Percentiles rank a stretch among this genome's conserved stretches.
Conservation (phyloP, 2,888 invertebrate genomes). For the Cotesia congregata region DNA sequence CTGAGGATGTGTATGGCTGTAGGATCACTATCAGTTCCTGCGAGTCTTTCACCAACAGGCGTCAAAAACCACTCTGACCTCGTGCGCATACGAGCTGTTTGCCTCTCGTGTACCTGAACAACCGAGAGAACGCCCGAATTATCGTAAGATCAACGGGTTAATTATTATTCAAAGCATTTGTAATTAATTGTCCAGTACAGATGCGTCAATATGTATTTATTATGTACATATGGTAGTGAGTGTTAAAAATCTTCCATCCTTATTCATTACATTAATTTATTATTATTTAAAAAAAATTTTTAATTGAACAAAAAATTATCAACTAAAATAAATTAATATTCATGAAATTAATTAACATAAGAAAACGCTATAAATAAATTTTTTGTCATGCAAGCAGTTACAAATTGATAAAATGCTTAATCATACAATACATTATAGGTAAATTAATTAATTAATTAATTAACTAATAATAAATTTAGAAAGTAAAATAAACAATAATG, state of each 20-base stretch:
- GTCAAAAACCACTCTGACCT: constrained; percentile 98
- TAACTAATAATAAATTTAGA: not conserved
- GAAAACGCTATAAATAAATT: constrained; percentile 23
- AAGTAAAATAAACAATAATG: constrained; percentile 25
- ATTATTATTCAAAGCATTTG: constrained; percentile 3
- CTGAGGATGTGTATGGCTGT: constrained; percentile 69
- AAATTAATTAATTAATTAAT: constrained; percentile 2
- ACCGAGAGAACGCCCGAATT: constrained; percentile 40
- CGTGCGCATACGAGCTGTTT: constrained; percentile 96
- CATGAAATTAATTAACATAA: not conserved
- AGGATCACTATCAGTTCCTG: constrained; percentile 71
- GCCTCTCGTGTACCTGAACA: constrained; percentile 90
- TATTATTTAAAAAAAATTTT: constrained; percentile 32
- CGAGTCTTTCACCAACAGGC: constrained; percentile 74
- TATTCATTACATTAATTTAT: constrained; percentile 44
- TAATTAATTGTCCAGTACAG: constrained; percentile 41
- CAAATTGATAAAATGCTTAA: constrained; percentile 12
- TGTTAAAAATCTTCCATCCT: constrained; percentile 36
- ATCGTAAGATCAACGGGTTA: constrained; percentile 30
- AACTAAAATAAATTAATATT: constrained; percentile 19
- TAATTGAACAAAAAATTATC: constrained; percentile 27
- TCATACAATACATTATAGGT: constrained; percentile 22
- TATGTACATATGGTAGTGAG: constrained; percentile 41
- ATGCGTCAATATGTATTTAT: constrained; percentile 44
- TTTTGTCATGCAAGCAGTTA: constrained; percentile 23